Evolutionary conservation across 1,140 invertebrate genomes (phyloP).

Genomic region (Drosophila asahinai): DNA sequence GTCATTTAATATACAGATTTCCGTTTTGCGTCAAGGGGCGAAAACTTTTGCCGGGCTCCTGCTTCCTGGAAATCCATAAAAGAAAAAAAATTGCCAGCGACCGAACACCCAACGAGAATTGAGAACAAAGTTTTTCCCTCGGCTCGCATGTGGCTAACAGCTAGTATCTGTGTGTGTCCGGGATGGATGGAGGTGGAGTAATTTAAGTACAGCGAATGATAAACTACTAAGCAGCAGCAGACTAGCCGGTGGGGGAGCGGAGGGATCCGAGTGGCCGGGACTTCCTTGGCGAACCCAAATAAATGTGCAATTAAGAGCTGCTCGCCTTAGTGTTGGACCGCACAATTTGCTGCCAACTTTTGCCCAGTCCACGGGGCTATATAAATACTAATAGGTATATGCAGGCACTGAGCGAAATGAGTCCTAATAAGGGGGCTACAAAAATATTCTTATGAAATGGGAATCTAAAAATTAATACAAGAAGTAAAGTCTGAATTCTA

Average conservation of each 20-base stretch:
- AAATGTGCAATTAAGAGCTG: slow-evolving; percentile 84
- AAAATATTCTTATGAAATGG: neutral
- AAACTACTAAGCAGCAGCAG: slow-evolving; percentile 78
- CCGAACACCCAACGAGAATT: slow-evolving; percentile 47
- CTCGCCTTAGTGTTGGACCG: slow-evolving; percentile 77
- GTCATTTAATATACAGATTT: slow-evolving; percentile 84
- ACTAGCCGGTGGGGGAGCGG: slow-evolving; percentile 13
- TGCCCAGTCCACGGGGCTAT: slow-evolving; percentile 29
- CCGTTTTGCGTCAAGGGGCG: slow-evolving; percentile 82
- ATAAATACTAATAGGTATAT: slow-evolving; percentile 45
- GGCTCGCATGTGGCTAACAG: slow-evolving; percentile 14
- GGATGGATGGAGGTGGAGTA: slow-evolving; percentile 53
- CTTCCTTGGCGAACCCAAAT: slow-evolving; percentile 76
- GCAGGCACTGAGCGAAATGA: slow-evolving; percentile 29
- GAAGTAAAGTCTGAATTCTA: neutral
- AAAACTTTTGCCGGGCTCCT: slow-evolving; percentile 68
- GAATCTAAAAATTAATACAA: neutral
- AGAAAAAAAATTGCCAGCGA: slow-evolving; percentile 21
- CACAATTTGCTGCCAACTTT: slow-evolving; percentile 81
- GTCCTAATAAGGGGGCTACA: neutral
- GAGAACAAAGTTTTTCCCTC: slow-evolving; percentile 63
- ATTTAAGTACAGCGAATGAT: slow-evolving; percentile 80
- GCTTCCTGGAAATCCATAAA: slow-evolving; percentile 39
- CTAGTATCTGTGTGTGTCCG: slow-evolving; percentile 13
- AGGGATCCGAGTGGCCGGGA: slow-evolving; percentile 7